Base-by-base conservation (phyloP, 2,888 invertebrate species). In the Drosophila prostipennis region DNA sequence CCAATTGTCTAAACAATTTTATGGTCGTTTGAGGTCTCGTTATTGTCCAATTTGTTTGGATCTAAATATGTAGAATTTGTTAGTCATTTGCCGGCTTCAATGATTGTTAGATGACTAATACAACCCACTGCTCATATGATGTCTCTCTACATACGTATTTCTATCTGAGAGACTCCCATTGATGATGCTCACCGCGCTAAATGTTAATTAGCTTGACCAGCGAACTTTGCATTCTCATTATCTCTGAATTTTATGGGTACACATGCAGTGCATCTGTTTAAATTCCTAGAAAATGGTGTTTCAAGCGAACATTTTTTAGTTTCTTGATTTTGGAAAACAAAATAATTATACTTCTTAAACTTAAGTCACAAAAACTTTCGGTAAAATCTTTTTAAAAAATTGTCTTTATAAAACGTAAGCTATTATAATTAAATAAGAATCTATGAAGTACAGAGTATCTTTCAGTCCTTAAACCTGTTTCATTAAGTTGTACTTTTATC, bases 11-110 rank as follows among this genome's bases (percentile, higher is more conserved):
- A 46, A 55, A 29, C 56, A 65, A 65, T 65, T 69, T 65, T 19
- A 65, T 55, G 65, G 32, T 29, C 11, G 34, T 39, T 65, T 69
- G 69, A 23, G 69, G 43, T 54, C 49, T 37, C 19, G 42, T 61
- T 26, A 70, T 43, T 69, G 61, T 49, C 71, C 40, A 72, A 71
- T 53, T 53, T 37, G 37, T n/a, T 59, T 42, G 14, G 36, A 39
- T 49, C 23, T 37, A 58, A 26, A 8, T 26, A 46, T 26, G 13
- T 37, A 40, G 42, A 36, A 54, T 29, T 73, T 39, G 74, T 70
- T 74, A 74, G 54, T 70, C 74, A 64, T 51, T 55, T 64, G 70
- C 70, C 70, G 70, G 74, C 70, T 32, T 52, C 26, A 42, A 57
- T 42, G 39, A 32, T 23, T 14, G 55, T 13, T 13, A 23, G 16